Conservation (phyloP, 1,140 invertebrate genomes). For the Pollicipes pollicipes region DNA sequence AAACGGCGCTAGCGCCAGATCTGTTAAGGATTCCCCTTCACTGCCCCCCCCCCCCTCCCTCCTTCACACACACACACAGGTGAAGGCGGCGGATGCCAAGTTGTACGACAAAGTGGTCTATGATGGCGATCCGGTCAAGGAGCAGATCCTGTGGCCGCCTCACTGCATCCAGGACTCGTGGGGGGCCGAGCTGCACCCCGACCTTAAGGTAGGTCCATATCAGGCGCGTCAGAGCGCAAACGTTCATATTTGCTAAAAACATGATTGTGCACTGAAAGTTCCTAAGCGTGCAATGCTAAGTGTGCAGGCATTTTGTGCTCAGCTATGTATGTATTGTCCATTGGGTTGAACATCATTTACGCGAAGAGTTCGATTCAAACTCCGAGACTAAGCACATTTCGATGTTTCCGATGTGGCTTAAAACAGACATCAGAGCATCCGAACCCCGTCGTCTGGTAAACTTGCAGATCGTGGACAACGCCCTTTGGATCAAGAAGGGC, state of each 20-base stretch:
- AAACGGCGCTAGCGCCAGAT: too few species aligned
- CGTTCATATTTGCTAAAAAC: conserved; percentile 19
- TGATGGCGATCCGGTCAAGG: conserved; percentile 56
- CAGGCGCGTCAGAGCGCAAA: too few species aligned
- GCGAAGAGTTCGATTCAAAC: too few species aligned
- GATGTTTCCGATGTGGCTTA: too few species aligned
- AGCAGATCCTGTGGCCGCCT: conserved; percentile 77
- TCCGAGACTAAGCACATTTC: background rate
- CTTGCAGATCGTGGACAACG: conserved; percentile 42
- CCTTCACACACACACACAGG: too few species aligned
- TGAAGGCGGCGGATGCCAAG: conserved; percentile 46
- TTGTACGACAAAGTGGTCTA: conserved; percentile 83
- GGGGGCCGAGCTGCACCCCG: conserved; percentile 82
- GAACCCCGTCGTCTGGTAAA: too few species aligned
- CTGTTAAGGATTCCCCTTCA: too few species aligned
- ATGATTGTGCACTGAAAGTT: background rate
- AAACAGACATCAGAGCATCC: too few species aligned
- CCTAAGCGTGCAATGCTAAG: too few species aligned
- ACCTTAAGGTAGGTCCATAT: conserved; percentile 48
- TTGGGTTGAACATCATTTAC: too few species aligned
- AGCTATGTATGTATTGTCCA: too few species aligned
- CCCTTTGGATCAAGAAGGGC: conserved; percentile 78
- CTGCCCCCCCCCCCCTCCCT: too few species aligned
- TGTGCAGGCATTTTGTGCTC: background rate
- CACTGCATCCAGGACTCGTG: conserved; percentile 89